These are phyloP conservation scores for Vanessa tameamea DNA, from an alignment of 1,140 invertebrate species.

Conservation along the genomic window DNA sequence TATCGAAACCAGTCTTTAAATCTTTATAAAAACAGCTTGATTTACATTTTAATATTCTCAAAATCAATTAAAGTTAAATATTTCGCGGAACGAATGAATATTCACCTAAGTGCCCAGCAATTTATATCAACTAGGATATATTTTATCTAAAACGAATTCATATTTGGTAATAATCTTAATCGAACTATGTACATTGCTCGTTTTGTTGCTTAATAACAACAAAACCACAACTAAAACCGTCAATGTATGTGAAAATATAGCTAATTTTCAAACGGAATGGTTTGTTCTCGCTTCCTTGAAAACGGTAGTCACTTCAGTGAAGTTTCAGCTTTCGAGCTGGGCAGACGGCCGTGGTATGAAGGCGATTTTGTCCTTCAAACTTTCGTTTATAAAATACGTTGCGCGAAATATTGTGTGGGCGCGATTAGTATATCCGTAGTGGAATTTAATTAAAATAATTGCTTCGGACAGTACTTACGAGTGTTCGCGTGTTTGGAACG, in stretches of 20 bases:
- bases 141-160: background rate
- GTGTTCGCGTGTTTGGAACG: conserved; percentile 43
- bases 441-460: conserved; percentile 35
- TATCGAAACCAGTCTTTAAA: background rate
- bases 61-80: conserved; percentile 2
- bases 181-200: background rate
- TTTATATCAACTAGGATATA: conserved; percentile 1
- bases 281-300: conserved; percentile 19
- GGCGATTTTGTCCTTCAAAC: conserved; percentile 57
- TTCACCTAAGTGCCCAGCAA: conserved; percentile 1
- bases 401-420: conserved; percentile 13
- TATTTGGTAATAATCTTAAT: background rate
- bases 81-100: background rate
- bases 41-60: too few species aligned
- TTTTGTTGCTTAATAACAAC: background rate
- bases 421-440: conserved; percentile 18
- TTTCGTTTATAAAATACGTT: conserved; percentile 55
- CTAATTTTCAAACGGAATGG: conserved; percentile 10
- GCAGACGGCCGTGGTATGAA: conserved; percentile 40
- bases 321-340: conserved; percentile 55
- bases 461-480: conserved; percentile 19
- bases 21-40: too few species aligned
- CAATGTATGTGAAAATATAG: conserved; percentile 15
- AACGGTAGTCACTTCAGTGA: conserved; percentile 49
- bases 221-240: background rate